A percentile compares a stretch with the other conserved stretches of the same genome.
phyloP scores from a whole-genome alignment of 1,140 invertebrate genomes.

The Leptestheria dahalacensis region DNA sequence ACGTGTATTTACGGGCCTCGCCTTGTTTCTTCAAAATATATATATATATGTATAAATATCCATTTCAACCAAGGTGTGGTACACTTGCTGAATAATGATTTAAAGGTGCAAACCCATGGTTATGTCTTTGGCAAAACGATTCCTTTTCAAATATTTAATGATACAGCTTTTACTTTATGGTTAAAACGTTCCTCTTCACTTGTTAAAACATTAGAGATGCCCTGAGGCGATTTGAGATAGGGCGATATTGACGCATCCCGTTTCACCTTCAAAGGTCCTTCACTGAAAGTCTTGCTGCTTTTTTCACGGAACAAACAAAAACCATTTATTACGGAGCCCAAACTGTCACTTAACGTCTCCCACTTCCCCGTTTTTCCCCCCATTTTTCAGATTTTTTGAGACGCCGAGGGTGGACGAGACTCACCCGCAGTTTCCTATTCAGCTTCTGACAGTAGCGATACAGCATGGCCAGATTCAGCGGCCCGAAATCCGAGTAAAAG shows the following conservation, averaged over 20 bases:
- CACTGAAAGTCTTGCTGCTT: not conserved
- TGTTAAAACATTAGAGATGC: not conserved
- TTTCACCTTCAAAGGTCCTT: not conserved
- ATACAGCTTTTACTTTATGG: not conserved
- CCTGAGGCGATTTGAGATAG: not conserved
- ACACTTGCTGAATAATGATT: too few relatives aligned
- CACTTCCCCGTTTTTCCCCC: too few relatives aligned
- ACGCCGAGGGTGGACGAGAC: conserved; percentile 19
- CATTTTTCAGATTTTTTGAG: too few relatives aligned
- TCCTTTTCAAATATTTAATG: not conserved
- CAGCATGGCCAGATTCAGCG: conserved; percentile 85
- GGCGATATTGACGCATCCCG: not conserved
- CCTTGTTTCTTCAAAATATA: too few relatives aligned
- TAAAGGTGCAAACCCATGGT: too few relatives aligned
- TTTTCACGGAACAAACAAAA: not conserved
- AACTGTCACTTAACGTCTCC: too few relatives aligned
- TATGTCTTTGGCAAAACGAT: not conserved
- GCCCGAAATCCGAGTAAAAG: conserved; percentile 96
- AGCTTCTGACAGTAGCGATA: conserved; percentile 87
- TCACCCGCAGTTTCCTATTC: conserved; percentile 64
- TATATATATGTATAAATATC: too few relatives aligned
- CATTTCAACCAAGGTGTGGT: too few relatives aligned
- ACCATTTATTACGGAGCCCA: not conserved
- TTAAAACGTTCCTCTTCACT: not conserved
- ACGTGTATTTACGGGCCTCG: too few relatives aligned